Conservation (phyloP, 2,797 vertebrate species). For the Chrosomus eos region DNA sequence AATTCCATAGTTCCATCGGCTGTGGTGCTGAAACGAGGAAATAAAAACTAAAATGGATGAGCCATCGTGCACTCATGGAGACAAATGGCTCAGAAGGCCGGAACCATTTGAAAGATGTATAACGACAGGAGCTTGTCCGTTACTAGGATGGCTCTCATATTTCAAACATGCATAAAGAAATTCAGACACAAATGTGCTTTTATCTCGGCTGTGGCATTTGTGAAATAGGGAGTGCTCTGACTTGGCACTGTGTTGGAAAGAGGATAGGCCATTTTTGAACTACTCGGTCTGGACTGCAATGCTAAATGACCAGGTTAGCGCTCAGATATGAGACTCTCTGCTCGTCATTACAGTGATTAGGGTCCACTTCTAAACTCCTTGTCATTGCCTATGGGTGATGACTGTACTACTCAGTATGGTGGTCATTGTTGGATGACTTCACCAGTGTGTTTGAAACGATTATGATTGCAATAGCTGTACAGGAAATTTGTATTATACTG, state of each 20-base stretch:
- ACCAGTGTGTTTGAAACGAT: not conserved
- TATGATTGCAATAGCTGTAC: not conserved
- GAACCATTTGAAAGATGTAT: slow-evolving; percentile 53
- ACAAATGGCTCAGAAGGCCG: slow-evolving; percentile 35
- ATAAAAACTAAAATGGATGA: slow-evolving; percentile 45
- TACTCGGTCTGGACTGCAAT: slow-evolving; percentile 1
- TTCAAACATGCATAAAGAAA: slow-evolving; percentile 49
- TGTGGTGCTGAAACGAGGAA: slow-evolving; percentile 22
- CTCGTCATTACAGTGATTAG: slow-evolving; percentile 15
- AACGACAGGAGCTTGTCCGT: slow-evolving; percentile 46
- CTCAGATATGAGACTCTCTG: slow-evolving; percentile 33
- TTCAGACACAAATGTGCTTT: slow-evolving; percentile 57
- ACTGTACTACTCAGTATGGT: not conserved
- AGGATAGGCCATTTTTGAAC: slow-evolving; percentile 38
- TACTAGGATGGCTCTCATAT: slow-evolving; percentile 42
- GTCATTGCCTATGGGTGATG: not conserved
- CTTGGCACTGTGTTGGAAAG: not conserved
- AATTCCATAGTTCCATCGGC: slow-evolving; percentile 1
- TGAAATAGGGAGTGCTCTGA: slow-evolving; percentile 44
- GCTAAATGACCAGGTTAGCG: slow-evolving; percentile 40
- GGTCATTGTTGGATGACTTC: slow-evolving; percentile 7
- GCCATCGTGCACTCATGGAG: slow-evolving; percentile 17
- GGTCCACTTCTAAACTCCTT: slow-evolving; percentile 11
- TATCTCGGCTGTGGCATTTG: slow-evolving; percentile 56
- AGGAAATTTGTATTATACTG: not conserved